Evolutionary conservation across 2,888 invertebrate species (phyloP).

Genomic region (Petrophora chlorosata): DNA sequence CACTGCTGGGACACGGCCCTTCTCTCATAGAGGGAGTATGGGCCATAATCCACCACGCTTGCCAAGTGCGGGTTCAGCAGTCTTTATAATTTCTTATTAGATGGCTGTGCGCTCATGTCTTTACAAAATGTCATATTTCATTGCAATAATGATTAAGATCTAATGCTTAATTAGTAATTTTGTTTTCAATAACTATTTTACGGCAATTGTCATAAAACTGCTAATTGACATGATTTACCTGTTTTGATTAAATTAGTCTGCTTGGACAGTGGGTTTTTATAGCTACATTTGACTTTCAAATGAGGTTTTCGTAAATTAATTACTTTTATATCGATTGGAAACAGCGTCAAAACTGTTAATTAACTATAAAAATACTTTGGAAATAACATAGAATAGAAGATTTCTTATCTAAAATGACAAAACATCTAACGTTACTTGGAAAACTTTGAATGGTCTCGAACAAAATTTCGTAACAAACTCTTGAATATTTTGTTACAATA

Average conservation of each 20-base stretch:
- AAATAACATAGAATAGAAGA: too few relatives aligned
- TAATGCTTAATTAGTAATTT: slow-evolving; percentile 30
- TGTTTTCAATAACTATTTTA: slow-evolving; percentile 30
- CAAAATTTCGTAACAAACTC: too few relatives aligned
- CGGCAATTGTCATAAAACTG: slow-evolving; percentile 32
- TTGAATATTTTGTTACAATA: too few relatives aligned
- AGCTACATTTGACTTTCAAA: slow-evolving; percentile 35
- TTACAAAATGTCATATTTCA: slow-evolving; percentile 9
- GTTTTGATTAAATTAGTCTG: slow-evolving; percentile 30
- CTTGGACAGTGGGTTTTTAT: slow-evolving; percentile 27
- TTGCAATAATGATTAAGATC: slow-evolving; percentile 29
- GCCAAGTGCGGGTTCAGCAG: too few relatives aligned
- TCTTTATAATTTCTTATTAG: background rate
- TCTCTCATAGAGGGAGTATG: too few relatives aligned
- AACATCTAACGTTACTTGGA: too few relatives aligned
- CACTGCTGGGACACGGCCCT: too few relatives aligned
- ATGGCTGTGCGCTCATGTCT: slow-evolving; percentile 2
- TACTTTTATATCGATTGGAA: slow-evolving; percentile 16
- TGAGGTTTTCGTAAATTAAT: slow-evolving; percentile 31
- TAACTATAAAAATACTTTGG: background rate
- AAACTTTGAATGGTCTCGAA: too few relatives aligned
- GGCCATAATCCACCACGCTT: too few relatives aligned
- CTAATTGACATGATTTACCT: slow-evolving; percentile 28
- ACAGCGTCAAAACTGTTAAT: slow-evolving; percentile 8
- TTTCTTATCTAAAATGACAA: too few relatives aligned